These are phyloP conservation scores for Eulemur mongoz DNA, from an alignment of 2,797 vertebrate species.

Conservation along the genomic window DNA sequence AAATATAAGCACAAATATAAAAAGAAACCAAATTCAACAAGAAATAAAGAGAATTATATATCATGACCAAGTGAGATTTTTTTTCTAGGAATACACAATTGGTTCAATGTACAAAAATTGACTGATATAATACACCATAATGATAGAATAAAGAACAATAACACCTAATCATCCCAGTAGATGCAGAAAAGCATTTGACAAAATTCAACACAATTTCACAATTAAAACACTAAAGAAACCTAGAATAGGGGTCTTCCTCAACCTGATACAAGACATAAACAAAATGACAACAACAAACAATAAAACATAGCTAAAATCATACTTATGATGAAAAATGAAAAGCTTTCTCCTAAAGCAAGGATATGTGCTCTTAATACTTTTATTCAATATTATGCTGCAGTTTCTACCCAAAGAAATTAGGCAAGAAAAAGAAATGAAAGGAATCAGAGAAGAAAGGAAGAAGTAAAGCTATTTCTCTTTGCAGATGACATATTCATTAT, in stretches of 20 bases:
- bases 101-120: background rate
- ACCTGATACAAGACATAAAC: background rate
- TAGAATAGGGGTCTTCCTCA: background rate
- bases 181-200: background rate
- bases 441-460: background rate
- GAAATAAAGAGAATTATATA: background rate
- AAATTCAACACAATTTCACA: background rate
- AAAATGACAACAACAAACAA: background rate
- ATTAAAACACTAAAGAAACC: background rate
- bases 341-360: background rate
- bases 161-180: background rate
- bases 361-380: background rate
- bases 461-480: background rate
- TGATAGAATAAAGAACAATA: background rate
- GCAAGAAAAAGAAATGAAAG: background rate
- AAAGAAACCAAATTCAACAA: background rate
- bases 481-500: background rate
- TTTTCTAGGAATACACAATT: background rate
- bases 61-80: background rate
- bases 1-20: no score
- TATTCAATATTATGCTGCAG: background rate
- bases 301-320: background rate
- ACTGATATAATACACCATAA: background rate
- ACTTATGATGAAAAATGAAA: background rate
- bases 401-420: background rate